Base-by-base conservation (phyloP, 2,113 vertebrate species). In the Lasiurus cinereus region DNA sequence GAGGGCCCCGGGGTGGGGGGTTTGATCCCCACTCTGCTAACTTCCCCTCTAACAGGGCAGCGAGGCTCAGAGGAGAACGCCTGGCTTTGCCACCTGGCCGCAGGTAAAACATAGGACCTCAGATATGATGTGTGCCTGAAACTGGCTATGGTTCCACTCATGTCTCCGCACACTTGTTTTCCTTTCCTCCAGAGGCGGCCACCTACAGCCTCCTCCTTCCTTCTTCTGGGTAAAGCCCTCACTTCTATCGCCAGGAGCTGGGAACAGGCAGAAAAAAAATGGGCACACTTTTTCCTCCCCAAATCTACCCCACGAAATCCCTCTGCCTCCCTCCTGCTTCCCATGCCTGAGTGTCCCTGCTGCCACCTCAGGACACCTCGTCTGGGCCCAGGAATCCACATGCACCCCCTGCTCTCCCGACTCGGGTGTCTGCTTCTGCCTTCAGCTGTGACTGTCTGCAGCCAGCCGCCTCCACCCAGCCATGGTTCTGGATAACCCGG, bases 381-480 rank as follows among this genome's bases (percentile, higher is more conserved):
- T n/a, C 56, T n/a, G 16, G 9, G 2, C 54, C 66, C 14, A 2
- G 13, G 15, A 29, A n/a, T 56, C 73, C n/a, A 2, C 0, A 3
- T 24, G 15, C 0, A 12, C 4, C 15, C 11, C 4, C 0, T 22
- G 14, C 10, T 6, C 9, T 46, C 8, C 11, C 31, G 6, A 3
- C 46, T 21, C 0, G 0, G 12, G 4, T 36, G 1, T 8, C 31
- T 3, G 9, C 3, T 39, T 33, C 33, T 64, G 39, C 6, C 21
- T 16, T 52, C 5, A 19, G 5, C 13, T 22, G 18, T 0, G 18
- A 46, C 6, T 29, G 6, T 74, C 56, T 39, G 36, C 29, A 27
- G 2, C 8, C 24, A 19, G 3, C 12, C 4, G 1, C 13, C 14
- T 2, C 19, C 27, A 3, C 29, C 74, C 39, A 1, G 24, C 22